These are phyloP conservation scores for Heliconius hewitsoni DNA, from an alignment of 1,140 invertebrate genomes.

Conservation along the genomic window DNA sequence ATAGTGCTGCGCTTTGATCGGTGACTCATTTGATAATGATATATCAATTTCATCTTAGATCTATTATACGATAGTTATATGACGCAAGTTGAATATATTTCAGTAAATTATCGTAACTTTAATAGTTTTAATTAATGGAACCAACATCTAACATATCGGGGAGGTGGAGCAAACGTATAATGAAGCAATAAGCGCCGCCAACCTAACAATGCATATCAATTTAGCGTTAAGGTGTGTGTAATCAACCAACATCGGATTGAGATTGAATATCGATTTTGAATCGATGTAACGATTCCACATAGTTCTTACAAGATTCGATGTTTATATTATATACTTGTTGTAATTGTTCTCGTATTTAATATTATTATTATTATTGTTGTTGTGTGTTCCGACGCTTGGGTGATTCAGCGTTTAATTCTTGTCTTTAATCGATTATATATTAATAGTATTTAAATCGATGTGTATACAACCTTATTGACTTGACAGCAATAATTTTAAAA, in stretches of 20 bases:
- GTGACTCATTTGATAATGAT: background rate
- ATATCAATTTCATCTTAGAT: constrained; percentile 22
- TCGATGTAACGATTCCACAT: constrained; percentile 1
- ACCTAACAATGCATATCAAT: constrained; percentile 67
- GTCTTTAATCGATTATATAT: constrained; percentile 5
- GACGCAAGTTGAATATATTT: constrained; percentile 44
- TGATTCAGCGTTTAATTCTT: constrained; percentile 15
- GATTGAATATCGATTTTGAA: constrained; percentile 37
- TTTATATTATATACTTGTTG: constrained; percentile 40
- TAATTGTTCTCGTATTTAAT: constrained; percentile 53
- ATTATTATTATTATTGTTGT: constrained; percentile 55
- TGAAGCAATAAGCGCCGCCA: constrained; percentile 38
- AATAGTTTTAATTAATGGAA: constrained; percentile 46
- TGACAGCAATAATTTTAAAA: constrained; percentile 35
- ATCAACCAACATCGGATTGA: constrained; percentile 3
- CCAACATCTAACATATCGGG: constrained; percentile 66
- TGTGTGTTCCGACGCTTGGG: constrained; percentile 36
- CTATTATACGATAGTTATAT: constrained; percentile 31
- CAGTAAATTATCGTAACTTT: constrained; percentile 22
- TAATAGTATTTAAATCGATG: constrained; percentile 1
- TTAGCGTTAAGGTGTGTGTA: constrained; percentile 56
- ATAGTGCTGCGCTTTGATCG: constrained; percentile 19
- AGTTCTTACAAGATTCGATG: constrained; percentile 13
- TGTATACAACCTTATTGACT: background rate
- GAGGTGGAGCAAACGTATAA: constrained; percentile 41